These are phyloP conservation scores for Phataginus tetradactyla DNA, from an alignment of 2,797 vertebrate genomes.

Conservation along the genomic window DNA sequence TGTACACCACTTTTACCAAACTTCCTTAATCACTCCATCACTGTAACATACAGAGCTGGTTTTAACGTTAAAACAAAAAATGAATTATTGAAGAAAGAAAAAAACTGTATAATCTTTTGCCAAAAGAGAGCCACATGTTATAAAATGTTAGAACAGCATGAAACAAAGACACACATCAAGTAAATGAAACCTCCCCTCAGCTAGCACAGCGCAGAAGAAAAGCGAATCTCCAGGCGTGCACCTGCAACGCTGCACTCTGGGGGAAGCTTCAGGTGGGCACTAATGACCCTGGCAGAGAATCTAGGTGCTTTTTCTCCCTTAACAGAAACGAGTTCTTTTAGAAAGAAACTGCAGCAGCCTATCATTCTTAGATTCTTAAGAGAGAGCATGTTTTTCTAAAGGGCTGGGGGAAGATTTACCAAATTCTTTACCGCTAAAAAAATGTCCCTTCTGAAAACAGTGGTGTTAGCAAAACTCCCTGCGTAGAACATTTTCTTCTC, in stretches of 20 bases:
- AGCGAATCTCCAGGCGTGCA: background rate
- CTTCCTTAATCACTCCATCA: background rate
- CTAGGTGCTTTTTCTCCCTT: background rate
- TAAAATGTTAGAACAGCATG: constrained; percentile 51
- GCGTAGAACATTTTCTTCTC: constrained; percentile 67
- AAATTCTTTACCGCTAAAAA: constrained; percentile 30
- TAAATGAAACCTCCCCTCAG: background rate
- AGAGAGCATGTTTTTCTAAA: background rate
- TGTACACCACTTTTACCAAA: background rate
- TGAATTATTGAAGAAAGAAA: constrained; percentile 58
- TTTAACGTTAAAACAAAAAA: constrained; percentile 51
- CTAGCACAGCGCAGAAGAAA: background rate
- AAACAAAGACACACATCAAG: constrained; percentile 53
- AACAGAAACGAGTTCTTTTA: background rate
- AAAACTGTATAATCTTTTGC: constrained; percentile 3
- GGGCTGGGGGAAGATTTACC: background rate
- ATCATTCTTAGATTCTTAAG: background rate
- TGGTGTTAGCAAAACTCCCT: constrained; percentile 55
- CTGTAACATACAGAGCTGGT: background rate
- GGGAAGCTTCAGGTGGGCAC: background rate
- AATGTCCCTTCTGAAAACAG: constrained; percentile 30
- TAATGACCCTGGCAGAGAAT: background rate
- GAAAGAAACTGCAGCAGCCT: constrained; percentile 1
- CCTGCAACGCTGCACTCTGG: background rate
- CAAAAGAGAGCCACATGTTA: constrained; percentile 16